Base-by-base conservation (phyloP, 2,113 vertebrate genomes). In the Procapra przewalskii region DNA sequence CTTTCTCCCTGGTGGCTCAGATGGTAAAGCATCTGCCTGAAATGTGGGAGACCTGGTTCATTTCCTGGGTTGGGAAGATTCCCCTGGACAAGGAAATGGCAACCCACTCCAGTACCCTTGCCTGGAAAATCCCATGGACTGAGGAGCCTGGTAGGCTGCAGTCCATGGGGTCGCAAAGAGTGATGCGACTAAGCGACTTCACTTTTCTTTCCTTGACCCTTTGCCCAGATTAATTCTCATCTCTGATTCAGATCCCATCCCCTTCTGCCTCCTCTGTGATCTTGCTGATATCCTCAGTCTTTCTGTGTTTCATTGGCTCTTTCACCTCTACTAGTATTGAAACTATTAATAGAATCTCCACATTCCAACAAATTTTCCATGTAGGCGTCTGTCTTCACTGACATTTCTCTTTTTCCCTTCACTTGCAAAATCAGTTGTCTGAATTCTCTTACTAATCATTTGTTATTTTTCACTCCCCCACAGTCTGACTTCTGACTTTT, bases 291-390 rank as follows among this genome's bases (percentile, higher is more conserved):
- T 13, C 12, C 11, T 60, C 4, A n/a, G 0, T 80, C 45, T 59
- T 1, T 80, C 25, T 3, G 0, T 60, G 5, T 80, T 88, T 29
- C 4, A 43, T 29, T 90, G 25, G 43, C 1, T 89, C 7, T 75
- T 96, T 82, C 67, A 7, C 23, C 54, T 93, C 14, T 75, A 48
- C 11, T 33, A 59, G 2, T 19, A 55, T 43, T 45, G 14, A 33
- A 80, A 50, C 16, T 71, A 7, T 43, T 77, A 75, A 25, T 75
- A 79, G 89, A 96, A 62, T 93, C n/a, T 92, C 27, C n/a, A 60
- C 10, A 80, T 57, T 45, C 43, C 7, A 36, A 6, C 29, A 50
- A 43, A 45, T 57, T 59, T 25, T 57, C 45, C 11, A 43, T 23
- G 8, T 60, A 9, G 57, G 19, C 8, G 29, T 79, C 9, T 91